Conservation (phyloP, 1,140 invertebrate genomes). For the Eueides isabella region DNA sequence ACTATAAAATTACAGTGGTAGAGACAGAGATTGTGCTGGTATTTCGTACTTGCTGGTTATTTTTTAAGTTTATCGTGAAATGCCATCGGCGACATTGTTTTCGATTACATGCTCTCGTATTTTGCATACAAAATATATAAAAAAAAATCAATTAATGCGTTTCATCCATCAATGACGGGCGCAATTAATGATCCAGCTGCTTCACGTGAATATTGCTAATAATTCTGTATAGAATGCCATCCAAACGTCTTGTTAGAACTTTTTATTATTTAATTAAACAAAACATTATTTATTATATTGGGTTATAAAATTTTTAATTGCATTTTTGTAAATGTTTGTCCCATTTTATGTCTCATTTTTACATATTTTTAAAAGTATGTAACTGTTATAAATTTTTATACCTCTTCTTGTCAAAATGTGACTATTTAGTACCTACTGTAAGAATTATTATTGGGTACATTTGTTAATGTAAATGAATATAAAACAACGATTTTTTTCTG, state of each 20-base stretch:
- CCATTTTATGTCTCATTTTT: not conserved
- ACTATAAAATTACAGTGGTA: constrained; percentile 3
- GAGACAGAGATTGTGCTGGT: constrained; percentile 9
- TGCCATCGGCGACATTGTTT: constrained; percentile 14
- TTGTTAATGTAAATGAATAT: too few relatives aligned
- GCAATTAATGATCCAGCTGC: constrained; percentile 1
- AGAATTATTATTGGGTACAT: not conserved
- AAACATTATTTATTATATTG: not conserved
- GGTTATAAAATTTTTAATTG: not conserved
- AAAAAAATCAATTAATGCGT: constrained; percentile 13
- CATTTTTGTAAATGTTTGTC: not conserved
- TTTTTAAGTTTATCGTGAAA: constrained; percentile 1
- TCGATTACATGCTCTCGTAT: constrained; percentile 3
- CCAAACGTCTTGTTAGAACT: not conserved
- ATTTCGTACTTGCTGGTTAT: not conserved
- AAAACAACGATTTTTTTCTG: too few relatives aligned
- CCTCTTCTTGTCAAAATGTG: too few relatives aligned
- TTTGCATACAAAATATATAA: not conserved
- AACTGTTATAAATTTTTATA: too few relatives aligned
- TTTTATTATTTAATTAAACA: not conserved
- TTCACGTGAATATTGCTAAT: not conserved
- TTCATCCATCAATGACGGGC: not conserved
- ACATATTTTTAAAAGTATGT: too few relatives aligned
- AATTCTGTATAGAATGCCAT: not conserved
- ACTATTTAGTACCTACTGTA: too few relatives aligned